Base-by-base conservation (phyloP, 2,888 invertebrate species). In the Brenthis daphne region DNA sequence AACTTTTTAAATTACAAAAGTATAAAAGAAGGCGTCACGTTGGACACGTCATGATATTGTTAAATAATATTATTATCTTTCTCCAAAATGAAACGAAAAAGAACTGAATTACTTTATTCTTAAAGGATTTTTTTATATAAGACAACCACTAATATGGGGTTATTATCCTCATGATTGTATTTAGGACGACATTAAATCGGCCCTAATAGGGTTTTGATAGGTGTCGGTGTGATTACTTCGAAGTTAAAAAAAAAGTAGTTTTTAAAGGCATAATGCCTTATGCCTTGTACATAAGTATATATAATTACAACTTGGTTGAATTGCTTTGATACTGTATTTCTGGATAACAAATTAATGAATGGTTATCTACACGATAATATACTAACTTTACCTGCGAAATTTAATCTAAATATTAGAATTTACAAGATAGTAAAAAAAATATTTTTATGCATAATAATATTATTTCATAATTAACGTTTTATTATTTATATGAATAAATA, bases 51-150 rank as follows among this genome's bases (percentile, higher is more conserved):
- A 24, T 29, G 48, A 11, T 47, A 58, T 58, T 47, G 20, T 47
- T 47, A 24, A 47, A 47, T 43, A 43, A 43, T 43, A 8, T 47
- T 43, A 8, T 47, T 47, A 47, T 58, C 47, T 16, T 54, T 58
- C 51, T 57, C 29, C 43, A 65, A 47, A 50, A 20, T 57, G 37
- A 37, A 51, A 51, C 43, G 53, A 57, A 58, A 65, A 61, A 50
- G 33, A 50, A 53, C 65, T 51, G 57, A 65, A 65, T 65, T 65
- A 57, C 48, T 37, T 6, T 29, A 48, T 51, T 33, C 51, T 24
- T 51, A 47, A 50, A 29, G 51, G 11, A 43, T 2, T 1, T 43
- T 43, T 43, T 43, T 51, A 51, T 50, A 20, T 16, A 48, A 61
- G 33, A 51, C 33, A 51, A 29, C 29, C 13, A 57, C 51, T 58